Conservation (phyloP, 2,113 vertebrate species). For the Lonchura striata region DNA sequence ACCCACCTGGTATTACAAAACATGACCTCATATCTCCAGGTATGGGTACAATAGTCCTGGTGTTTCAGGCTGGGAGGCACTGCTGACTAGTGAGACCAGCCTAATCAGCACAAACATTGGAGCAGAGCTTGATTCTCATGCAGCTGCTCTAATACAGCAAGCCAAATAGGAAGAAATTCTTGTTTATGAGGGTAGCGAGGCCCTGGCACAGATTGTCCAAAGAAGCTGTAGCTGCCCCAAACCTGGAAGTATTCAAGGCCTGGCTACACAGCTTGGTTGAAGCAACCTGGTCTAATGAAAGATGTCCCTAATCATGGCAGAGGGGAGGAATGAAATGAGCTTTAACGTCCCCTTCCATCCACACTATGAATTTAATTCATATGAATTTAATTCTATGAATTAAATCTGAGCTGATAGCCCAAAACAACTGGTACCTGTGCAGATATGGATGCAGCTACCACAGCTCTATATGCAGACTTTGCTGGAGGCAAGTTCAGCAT, state of each 20-base stretch:
- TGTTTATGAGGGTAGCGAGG: background rate
- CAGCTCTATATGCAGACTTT: background rate
- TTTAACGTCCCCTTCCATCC: background rate
- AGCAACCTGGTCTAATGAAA: background rate
- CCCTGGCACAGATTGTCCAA: background rate
- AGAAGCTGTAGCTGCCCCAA: background rate
- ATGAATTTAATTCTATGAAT: background rate
- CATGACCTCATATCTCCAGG: background rate
- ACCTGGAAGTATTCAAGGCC: background rate
- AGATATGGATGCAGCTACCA: background rate
- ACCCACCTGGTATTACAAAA: background rate
- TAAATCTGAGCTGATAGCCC: background rate
- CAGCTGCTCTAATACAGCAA: background rate
- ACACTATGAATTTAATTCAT: background rate
- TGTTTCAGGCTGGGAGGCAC: background rate
- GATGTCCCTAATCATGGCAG: background rate
- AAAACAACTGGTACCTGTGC: background rate
- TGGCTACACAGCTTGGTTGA: too few relatives aligned
- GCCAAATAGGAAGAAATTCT: background rate
- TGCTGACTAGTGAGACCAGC: background rate
- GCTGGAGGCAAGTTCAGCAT: background rate
- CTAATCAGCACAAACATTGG: background rate
- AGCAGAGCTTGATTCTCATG: background rate
- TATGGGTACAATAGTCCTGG: background rate
- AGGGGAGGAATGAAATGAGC: background rate